Evolutionary conservation across 2,113 vertebrate genomes (phyloP).

Genomic region (Bambusicola thoracicus): DNA sequence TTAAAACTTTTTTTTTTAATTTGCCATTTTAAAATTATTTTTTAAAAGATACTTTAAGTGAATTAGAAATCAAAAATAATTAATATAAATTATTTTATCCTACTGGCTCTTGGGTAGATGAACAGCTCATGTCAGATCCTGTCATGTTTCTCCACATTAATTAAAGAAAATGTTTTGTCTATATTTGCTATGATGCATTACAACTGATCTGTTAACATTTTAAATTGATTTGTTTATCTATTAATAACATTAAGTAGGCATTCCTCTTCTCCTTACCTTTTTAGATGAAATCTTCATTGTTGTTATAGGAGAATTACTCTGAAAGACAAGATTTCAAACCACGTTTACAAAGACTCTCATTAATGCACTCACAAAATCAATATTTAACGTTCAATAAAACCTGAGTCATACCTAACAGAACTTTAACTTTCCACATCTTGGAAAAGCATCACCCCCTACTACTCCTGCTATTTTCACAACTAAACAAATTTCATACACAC

Average conservation of each 20-base stretch:
- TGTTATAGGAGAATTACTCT: conserved; percentile 91
- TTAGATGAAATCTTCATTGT: conserved; percentile 96
- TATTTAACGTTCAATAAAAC: not conserved
- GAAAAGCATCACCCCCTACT: not conserved
- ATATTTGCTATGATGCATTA: not conserved
- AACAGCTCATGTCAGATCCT: not conserved
- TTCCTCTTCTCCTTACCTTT: conserved; percentile 84
- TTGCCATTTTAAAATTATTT: not conserved
- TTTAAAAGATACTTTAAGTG: accelerated
- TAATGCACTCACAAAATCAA: not conserved
- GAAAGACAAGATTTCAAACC: conserved; percentile 65
- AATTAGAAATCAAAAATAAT: not conserved
- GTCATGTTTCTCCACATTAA: not conserved
- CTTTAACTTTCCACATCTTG: not conserved
- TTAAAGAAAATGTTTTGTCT: not conserved
- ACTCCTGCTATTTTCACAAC: conserved; percentile 7
- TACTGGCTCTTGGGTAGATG: not conserved
- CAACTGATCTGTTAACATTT: not conserved
- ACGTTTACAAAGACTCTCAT: not conserved
- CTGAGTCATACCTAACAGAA: not conserved
- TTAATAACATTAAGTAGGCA: not conserved
- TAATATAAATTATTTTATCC: not conserved
- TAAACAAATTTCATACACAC: conserved; percentile 19
- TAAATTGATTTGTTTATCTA: not conserved
- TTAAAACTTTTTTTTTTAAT: not conserved